Conservation (phyloP, 2,888 invertebrate species). For the Microplitis deprimator region DNA sequence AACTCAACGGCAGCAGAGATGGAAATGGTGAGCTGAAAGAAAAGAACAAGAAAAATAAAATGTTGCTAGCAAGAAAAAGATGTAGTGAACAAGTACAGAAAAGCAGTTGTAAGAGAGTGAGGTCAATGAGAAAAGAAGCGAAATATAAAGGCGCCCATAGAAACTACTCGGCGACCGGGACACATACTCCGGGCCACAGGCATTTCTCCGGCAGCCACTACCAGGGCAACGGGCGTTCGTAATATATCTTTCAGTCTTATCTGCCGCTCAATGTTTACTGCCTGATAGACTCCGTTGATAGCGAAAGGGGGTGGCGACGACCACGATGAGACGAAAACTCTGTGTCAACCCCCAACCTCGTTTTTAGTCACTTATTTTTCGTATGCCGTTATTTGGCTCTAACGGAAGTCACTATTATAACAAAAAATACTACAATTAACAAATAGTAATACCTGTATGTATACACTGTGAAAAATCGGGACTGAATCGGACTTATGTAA, state of each 20-base stretch:
- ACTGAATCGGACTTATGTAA: too few species aligned
- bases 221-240: slow-evolving; percentile 61
- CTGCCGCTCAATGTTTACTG: slow-evolving; percentile 71
- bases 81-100: slow-evolving; percentile 42
- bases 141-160: slow-evolving; percentile 42
- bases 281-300: slow-evolving; percentile 71
- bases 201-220: slow-evolving; percentile 50
- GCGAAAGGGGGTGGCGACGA: slow-evolving; percentile 51
- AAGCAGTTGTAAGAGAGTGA: slow-evolving; percentile 46
- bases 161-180: slow-evolving; percentile 25
- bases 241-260: slow-evolving; percentile 70
- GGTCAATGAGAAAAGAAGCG: slow-evolving; percentile 41
- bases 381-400: slow-evolving; percentile 64
- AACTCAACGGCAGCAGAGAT: slow-evolving; percentile 15
- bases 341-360: slow-evolving; percentile 48
- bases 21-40: slow-evolving; percentile 43
- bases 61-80: slow-evolving; percentile 45
- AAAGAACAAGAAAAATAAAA: slow-evolving; percentile 42
- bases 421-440: not conserved
- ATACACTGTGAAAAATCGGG: not conserved
- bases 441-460: not conserved
- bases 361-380: slow-evolving; percentile 64
- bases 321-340: slow-evolving; percentile 42
- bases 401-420: slow-evolving; percentile 52
- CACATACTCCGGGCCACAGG: slow-evolving; percentile 43